Base-by-base conservation (phyloP, 2,888 invertebrate species). In the Netelia fuscicornis region DNA sequence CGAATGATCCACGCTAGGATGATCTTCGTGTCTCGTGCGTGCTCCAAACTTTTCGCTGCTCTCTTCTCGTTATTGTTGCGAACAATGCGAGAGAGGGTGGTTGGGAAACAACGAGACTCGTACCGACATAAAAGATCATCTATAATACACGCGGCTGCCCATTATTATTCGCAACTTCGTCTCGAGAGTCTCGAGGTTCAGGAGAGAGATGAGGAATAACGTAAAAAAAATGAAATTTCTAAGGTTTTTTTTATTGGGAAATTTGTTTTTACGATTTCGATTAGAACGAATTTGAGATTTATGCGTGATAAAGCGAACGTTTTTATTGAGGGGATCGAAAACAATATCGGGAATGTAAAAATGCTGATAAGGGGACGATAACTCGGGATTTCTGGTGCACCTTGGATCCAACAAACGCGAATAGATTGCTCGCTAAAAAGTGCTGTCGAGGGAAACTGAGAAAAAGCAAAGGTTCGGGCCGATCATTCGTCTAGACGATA, bases 1-100 rank as follows among this genome's bases (percentile, higher is more conserved):
- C 92, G 92, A 91, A 92, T 92, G 87, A 91, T 89, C 84, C 72
- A 91, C 89, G 91, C 88, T 91, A 90, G 86, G 87, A 88, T 89
- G 89, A 89, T 88, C 87, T 87, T 89, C 87, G 89, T 90, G 86
- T 87, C 84, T 83, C 79, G 85, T 82, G 85, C 82, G 85, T 79
- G 82, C 79, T 79, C 54, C n/a, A n/a, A n/a, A 52, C 62, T 52
- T 58, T 44, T n/a, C 65, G 48, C 64, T 79, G 65, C 74, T 79
- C 82, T 83, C 86, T 87, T 84, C 84, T 86, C 81, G 77, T 83
- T 86, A 88, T 89, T 89, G 88, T 89, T 87, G 84, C 83, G 87
- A 90, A 91, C 91, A 91, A 92, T 91, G 83, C 79, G 17, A 52
- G 54, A 75, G 76, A 79, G 72, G 74, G 58, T 71, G 23, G 72